These are phyloP conservation scores for Sebastes jordani DNA, from an alignment of 2,797 vertebrate species.

Conservation along the genomic window DNA sequence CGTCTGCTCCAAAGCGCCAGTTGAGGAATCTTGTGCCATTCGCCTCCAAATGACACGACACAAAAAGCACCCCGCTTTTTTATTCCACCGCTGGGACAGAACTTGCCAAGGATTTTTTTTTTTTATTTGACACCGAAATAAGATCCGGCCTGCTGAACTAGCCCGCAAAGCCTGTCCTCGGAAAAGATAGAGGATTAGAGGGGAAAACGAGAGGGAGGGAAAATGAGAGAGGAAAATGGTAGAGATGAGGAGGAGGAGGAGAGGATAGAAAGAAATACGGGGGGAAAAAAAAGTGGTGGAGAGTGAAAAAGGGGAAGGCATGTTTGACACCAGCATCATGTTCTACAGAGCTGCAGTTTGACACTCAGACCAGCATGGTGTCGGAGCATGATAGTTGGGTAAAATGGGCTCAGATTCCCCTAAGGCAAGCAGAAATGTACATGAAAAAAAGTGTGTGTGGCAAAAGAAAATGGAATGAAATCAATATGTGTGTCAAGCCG, in stretches of 20 bases:
- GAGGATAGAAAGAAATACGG: not conserved
- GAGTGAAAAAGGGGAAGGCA: constrained; percentile 12
- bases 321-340: constrained; percentile 55
- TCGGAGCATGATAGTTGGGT: constrained; percentile 54
- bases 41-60: constrained; percentile 53
- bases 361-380: constrained; percentile 58
- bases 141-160: constrained; percentile 44
- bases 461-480: constrained; percentile 54
- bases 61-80: constrained; percentile 33
- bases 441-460: constrained; percentile 44
- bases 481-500: constrained; percentile 48
- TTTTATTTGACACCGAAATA: constrained; percentile 57
- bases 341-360: constrained; percentile 52
- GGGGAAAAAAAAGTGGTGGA: not conserved
- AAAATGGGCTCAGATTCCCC: constrained; percentile 64
- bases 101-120: constrained; percentile 46
- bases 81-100: constrained; percentile 49
- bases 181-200: constrained; percentile 55
- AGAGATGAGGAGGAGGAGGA: not conserved
- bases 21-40: constrained; percentile 63
- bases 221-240: constrained; percentile 30
- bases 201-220: constrained; percentile 19
- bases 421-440: constrained; percentile 65
- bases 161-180: constrained; percentile 40
- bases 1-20: constrained; percentile 33